Base-by-base conservation (phyloP, 35 echinoderm and acorn worm species). In the Heliocidaris erythrogramma region DNA sequence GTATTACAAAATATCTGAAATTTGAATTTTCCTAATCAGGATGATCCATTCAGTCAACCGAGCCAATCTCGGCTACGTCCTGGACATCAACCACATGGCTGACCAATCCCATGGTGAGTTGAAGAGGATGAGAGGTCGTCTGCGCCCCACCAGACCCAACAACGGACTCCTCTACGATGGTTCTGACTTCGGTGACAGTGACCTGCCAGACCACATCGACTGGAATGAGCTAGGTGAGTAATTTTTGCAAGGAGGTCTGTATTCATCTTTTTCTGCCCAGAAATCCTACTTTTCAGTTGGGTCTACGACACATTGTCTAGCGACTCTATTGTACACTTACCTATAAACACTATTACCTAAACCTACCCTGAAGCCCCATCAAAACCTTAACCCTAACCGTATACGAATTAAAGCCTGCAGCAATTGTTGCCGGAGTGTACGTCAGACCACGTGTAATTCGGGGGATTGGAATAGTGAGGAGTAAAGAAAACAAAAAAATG, bases 21-120 rank as follows among this genome's bases (percentile, higher is more conserved):
- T 24, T 78, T 7, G n/a, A 18, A 18, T 78, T n/a, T 21, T 78
- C 7, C 35, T 78, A 7, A 27, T 27, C 27, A 99, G 97, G 48
- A 96, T 96, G 71, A 97, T 99, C 85, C 98, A 99, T 56, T 97
- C 95, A 24, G 92, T 92, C 16, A 99, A 99, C 56, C 96, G 98
- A n/a, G 92, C 95, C 48, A 56, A 95, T 60, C 93, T 94, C 16
- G 29, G 85, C 32, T 97, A 97, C 96, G 95, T 84, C 4, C 85
- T 99, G 10, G 96, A 30, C 21, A 96, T 99, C 60, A 99, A 99
- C 48, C 98, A 96, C 50, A 90, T 99, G 7, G 97, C 96, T 49
- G 97, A 99, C 53, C 85, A 48, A 53, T 93, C 93, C 69, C 69
- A 85, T 12, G 90, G 97, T 56, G 98, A 99, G 94, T 85, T 97